Conservation (phyloP, 2,888 invertebrate species). For the Aphidius colemani region DNA sequence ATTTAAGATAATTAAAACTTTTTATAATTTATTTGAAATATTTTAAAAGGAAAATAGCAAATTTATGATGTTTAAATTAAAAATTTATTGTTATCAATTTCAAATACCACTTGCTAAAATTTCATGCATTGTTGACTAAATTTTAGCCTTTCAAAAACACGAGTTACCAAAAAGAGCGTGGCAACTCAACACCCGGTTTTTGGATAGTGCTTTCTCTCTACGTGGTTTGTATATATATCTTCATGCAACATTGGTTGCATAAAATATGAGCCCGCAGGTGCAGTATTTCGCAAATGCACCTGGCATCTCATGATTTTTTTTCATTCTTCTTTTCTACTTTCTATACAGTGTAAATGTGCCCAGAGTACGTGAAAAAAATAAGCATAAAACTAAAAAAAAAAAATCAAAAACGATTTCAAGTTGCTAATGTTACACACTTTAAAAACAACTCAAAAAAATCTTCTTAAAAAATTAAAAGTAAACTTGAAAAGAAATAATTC, state of each 20-base stretch:
- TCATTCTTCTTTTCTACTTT: background rate
- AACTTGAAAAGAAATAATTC: too few relatives aligned
- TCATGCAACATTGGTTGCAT: slow-evolving; percentile 15
- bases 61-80: too few relatives aligned
- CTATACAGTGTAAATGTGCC: background rate
- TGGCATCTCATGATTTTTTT: slow-evolving; percentile 16
- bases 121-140: too few relatives aligned
- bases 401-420: background rate
- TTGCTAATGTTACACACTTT: too few relatives aligned
- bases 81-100: too few relatives aligned
- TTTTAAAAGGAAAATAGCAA: too few relatives aligned
- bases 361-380: background rate
- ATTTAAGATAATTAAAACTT: too few relatives aligned
- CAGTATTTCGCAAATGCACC: slow-evolving; percentile 15
- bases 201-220: background rate
- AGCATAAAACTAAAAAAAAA: background rate
- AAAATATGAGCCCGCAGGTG: slow-evolving; percentile 26
- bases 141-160: too few relatives aligned
- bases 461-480: too few relatives aligned
- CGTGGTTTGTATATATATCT: slow-evolving; percentile 13
- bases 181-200: slow-evolving; percentile 1
- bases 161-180: background rate
- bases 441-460: too few relatives aligned
- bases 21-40: too few relatives aligned
- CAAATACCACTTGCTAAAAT: too few relatives aligned